A percentile compares a stretch with the other conserved stretches of the same genome.
phyloP scores from a whole-genome alignment of 2,797 vertebrate genomes.

The Simalia tracyae region DNA sequence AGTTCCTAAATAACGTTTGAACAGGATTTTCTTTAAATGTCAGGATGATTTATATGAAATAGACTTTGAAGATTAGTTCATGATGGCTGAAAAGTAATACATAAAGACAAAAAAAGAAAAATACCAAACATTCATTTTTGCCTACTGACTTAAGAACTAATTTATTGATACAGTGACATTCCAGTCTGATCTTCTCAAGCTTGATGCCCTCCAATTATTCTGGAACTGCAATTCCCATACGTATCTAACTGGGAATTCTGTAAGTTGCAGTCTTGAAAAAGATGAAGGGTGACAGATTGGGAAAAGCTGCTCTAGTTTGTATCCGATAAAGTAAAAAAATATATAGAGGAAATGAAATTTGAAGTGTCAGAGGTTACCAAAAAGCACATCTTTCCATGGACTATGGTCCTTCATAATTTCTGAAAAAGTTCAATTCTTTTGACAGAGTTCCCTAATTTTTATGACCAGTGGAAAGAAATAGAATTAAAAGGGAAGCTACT shows the following conservation, averaged over 20 bases:
- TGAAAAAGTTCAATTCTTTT: conserved; percentile 18
- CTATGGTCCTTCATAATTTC: conserved; percentile 43
- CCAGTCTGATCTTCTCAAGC: neutral
- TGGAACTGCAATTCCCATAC: neutral
- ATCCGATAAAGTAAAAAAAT: conserved; percentile 44
- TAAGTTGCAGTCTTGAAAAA: neutral
- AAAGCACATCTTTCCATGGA: conserved; percentile 24
- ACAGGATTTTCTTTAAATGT: conserved; percentile 59
- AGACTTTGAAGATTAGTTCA: conserved; percentile 64
- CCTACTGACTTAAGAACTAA: conserved; percentile 52
- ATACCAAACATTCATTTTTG: conserved; percentile 52
- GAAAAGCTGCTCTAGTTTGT: neutral
- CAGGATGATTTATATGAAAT: conserved; percentile 65
- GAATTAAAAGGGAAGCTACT: neutral
- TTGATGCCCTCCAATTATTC: neutral
- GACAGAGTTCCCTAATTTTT: neutral
- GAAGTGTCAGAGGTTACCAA: conserved; percentile 27
- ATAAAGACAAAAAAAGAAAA: conserved; percentile 29
- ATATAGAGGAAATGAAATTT: conserved; percentile 34
- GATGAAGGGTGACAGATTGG: neutral
- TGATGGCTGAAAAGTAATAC: conserved; percentile 49
- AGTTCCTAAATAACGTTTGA: conserved; percentile 67
- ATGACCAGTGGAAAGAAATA: neutral
- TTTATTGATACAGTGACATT: conserved; percentile 38
- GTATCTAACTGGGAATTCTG: neutral